Evolutionary conservation across 2,113 vertebrate genomes (phyloP).

Genomic region (Ammodytes marinus): DNA sequence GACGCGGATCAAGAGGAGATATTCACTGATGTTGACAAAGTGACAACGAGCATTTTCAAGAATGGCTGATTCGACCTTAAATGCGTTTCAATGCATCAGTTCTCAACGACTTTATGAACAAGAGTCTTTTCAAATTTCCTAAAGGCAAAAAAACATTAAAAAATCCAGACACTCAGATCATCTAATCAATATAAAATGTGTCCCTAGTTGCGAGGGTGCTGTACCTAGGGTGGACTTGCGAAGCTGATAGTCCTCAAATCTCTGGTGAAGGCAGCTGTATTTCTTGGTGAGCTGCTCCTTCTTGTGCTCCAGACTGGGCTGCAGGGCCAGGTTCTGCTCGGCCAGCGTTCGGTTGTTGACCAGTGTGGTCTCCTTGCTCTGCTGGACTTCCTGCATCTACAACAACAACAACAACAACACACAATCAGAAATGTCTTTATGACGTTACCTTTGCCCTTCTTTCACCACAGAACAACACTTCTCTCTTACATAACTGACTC

Average conservation of each 20-base stretch:
- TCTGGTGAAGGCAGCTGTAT: conserved; percentile 90
- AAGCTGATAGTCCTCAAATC: conserved; percentile 93
- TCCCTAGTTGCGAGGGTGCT: not conserved
- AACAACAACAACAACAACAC: not conserved
- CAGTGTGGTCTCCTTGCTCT: conserved; percentile 93
- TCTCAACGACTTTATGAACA: conserved; percentile 11
- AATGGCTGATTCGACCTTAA: no score
- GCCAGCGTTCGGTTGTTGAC: conserved; percentile 93
- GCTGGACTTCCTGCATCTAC: conserved; percentile 92
- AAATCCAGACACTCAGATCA: not conserved
- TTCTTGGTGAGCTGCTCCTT: conserved; percentile 90
- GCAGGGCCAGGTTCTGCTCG: conserved; percentile 93
- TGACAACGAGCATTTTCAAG: no score
- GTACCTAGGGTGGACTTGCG: conserved; percentile 86
- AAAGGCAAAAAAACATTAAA: conserved; percentile 1
- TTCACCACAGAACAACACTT: not conserved
- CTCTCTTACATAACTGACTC: not conserved
- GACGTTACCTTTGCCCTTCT: not conserved
- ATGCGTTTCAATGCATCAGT: not conserved
- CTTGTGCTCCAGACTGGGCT: conserved; percentile 90
- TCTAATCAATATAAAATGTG: not conserved
- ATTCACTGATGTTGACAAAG: no score
- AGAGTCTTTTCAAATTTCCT: conserved; percentile 11
- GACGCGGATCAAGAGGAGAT: no score
- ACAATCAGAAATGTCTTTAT: not conserved